Evolutionary conservation across 1,140 invertebrate species (phyloP), one percentile per base, ranked within the genome.

Genomic region (Drosophila bipectinata): DNA sequence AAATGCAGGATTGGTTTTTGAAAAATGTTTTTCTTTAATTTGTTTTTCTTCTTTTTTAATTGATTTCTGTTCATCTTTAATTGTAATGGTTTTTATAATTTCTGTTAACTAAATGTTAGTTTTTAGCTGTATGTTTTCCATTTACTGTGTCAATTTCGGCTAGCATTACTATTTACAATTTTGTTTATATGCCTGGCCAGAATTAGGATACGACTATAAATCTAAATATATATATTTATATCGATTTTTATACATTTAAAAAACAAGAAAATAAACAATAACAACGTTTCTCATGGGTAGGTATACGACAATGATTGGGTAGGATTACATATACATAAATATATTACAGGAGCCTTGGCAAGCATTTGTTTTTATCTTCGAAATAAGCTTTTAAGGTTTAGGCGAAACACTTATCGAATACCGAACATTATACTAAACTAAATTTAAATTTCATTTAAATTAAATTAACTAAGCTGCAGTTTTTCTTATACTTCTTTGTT

Each of bases 231-330:
- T 52, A 32, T 77, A 62, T 79, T 62, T 75, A 72, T 72, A 85
- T 69, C 67, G 58, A 51, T 63, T 66, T 80, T 90, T 90, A 87
- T 83, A 90, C 82, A 90, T 83, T 90, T 90, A 87, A 80, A 91
- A 91, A 91, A 91, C 90, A 91, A 80, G 81, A 88, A 88, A 88
- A 88, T 77, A 88, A 88, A 83, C 72, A 83, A 88, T 88, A 83
- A 88, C 79, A 88, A 88, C 79, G 69, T 83, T 82, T 83, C 66
- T 75, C 78, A 72, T 73, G 68, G 66, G 5, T 69, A 78, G 44
- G 52, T 69, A 56, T 64, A 73, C 45, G 69, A 73, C 57, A 74
- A 60, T 72, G 71, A 74, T 75, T 57, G 60, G 49, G 68, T 76
- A 67, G 74, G 75, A 63, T 53, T 77, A 77, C 72, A 73, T 44